phyloP scores from a whole-genome alignment of 2,113 vertebrate genomes.

The Pampusana beccarii region DNA sequence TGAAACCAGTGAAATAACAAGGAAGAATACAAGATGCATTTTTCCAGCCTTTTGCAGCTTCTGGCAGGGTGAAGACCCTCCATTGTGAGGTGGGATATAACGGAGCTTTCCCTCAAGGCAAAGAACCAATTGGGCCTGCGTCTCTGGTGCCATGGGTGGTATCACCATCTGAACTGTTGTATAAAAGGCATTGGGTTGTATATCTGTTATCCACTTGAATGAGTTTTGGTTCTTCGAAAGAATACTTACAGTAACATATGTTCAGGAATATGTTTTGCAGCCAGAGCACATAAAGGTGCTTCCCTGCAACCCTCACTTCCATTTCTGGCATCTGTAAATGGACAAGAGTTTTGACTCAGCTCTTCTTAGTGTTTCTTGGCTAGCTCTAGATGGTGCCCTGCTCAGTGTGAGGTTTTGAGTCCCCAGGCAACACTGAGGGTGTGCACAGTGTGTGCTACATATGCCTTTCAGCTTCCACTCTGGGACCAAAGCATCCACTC shows the following conservation, averaged over 20 bases:
- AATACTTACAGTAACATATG: neutral
- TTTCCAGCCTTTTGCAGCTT: neutral
- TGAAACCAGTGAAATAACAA: neutral
- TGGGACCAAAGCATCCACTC: neutral
- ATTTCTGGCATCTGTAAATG: neutral
- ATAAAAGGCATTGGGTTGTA: neutral
- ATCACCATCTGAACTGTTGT: neutral
- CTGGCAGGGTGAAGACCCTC: neutral
- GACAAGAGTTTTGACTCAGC: neutral
- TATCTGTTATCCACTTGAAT: neutral
- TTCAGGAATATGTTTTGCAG: neutral
- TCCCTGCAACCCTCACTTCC: neutral
- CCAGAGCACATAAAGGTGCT: neutral
- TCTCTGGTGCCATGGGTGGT: neutral
- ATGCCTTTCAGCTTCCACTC: neutral
- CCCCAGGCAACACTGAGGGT: rapidly evolving
- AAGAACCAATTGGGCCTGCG: neutral
- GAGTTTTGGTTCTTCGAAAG: neutral
- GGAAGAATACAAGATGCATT: neutral
- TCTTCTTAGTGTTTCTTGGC: neutral
- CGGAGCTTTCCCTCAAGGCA: neutral
- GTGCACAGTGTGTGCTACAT: rapidly evolving
- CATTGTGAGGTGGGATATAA: neutral
- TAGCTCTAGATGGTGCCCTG: neutral
- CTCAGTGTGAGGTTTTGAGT: neutral